Evolutionary conservation across 2,888 invertebrate genomes (phyloP).

Genomic region (Troides aeacus): DNA sequence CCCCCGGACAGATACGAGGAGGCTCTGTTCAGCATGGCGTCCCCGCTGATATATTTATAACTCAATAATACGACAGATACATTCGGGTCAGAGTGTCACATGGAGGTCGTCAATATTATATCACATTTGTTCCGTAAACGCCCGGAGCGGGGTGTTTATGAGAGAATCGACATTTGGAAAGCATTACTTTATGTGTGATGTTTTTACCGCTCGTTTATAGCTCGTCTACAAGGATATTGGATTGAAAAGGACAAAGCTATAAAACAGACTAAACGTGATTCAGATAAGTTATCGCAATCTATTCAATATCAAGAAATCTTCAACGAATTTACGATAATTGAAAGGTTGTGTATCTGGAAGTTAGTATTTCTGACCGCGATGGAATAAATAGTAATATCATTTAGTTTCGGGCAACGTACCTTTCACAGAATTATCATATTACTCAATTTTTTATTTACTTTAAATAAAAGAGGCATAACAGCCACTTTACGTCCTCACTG

Average conservation of each 20-base stretch:
- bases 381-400: no score
- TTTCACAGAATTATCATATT: no score
- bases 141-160: slow-evolving; percentile 35
- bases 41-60: slow-evolving; percentile 53
- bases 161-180: slow-evolving; percentile 30
- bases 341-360: no score
- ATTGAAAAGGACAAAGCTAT: slow-evolving; percentile 25
- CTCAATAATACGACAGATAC: slow-evolving; percentile 47
- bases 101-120: slow-evolving; percentile 35
- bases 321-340: no score
- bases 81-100: slow-evolving; percentile 35
- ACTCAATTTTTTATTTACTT: no score
- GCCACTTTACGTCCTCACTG: no score
- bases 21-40: slow-evolving; percentile 39
- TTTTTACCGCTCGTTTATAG: slow-evolving; percentile 26
- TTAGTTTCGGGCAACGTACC: no score
- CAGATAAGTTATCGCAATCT: not conserved
- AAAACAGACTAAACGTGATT: slow-evolving; percentile 11
- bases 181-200: slow-evolving; percentile 20
- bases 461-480: no score
- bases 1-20: slow-evolving; percentile 5
- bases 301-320: not conserved
- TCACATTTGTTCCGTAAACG: slow-evolving; percentile 35
- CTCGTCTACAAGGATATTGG: slow-evolving; percentile 20
- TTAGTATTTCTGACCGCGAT: no score